Base-by-base conservation (phyloP, 92 coral and sea anemone genomes). In the Pocillopora grandis region DNA sequence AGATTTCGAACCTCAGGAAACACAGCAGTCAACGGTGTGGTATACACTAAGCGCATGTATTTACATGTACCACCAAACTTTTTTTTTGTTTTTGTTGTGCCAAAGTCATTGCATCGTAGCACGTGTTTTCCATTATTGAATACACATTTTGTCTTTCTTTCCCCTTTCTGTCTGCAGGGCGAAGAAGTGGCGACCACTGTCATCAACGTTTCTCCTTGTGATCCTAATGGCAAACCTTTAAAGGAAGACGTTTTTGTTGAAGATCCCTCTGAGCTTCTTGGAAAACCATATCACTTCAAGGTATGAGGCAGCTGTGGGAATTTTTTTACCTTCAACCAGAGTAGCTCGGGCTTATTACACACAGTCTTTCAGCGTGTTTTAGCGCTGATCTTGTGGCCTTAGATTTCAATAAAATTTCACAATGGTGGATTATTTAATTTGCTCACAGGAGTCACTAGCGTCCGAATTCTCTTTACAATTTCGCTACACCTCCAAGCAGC, bases 261-360 rank as follows among this genome's bases (percentile, higher is more conserved):
- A 68, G 96, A 94, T 18, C 98, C 99, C 5, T 66, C 89, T 19
- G 99, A 97, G 57, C 92, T 94, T 15, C 82, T 92, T 78, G 99
- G 96, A 76, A 94, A 91, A 92, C 94, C 93, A 6, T 97, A 92
- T 84, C 99, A 97, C 81, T 97, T 84, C 73, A 96, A 94, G 98
- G 99, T 96, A 72, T n/a, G 21, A 42, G 17, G 33, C 62, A 12
- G 21, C 72, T 1, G 33, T 12, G 72, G 72, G 72, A 18, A 23
- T 19, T 66, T 42, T 66, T 42, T 42, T 42, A 42, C 8, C 52
- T 3, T 42, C 52, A 42, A 42, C 52, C 52, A 42, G 52, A 42
- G 52, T 42, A 42, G 52, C 52, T 7, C 52, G 52, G 52, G 52
- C 52, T 42, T 42, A 7, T 42, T 42, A 42, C 52, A 42, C 52